Evolutionary conservation across 2,797 vertebrate genomes (phyloP), one percentile per base, ranked within the genome.

Genomic region (Fistularia tabacaria): DNA sequence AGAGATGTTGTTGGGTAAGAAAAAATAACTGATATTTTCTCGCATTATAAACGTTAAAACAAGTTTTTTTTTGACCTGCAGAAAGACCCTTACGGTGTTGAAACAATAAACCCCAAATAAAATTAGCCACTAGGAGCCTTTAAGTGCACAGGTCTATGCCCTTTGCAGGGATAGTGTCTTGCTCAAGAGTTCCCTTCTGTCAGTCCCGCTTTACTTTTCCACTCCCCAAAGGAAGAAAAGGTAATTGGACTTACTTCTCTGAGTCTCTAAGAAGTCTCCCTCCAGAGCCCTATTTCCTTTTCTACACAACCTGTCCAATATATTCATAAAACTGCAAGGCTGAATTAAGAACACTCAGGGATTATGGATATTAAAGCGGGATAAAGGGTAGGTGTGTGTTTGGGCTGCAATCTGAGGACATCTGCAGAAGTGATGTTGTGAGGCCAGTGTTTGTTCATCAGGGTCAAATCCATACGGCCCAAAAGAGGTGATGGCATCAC

Each of bases 291-390:
- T 10, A 59, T 74, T 77, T 82, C 51, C 53, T 65, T 74, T 77
- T 68, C 61, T 38, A 60, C 54, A 61, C 67, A 47, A 58, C 64
- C 67, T 67, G 68, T 50, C 42, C 46, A 36, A 65, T 53, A 49
- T 68, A 50, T 71, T 71, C 61, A 62, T 69, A 70, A 80, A 83
- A 79, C 72, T 55, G 56, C 54, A 67, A 67, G 67, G 64, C 44
- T 69, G 73, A 72, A 81, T 72, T 72, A 62, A 71, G 73, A 48
- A 67, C 80, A 77, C 74, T 70, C 62, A 61, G 64, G 80, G 71
- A 84, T 88, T 82, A 83, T 47, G 65, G 64, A 69, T 79, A 79
- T 84, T 74, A 82, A 75, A 82, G 67, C 75, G 56, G 69, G 77
- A 83, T 79, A 79, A 68, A 61, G 59, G 52, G 71, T 62, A 68